These are phyloP conservation scores for Liparis tanakae DNA, from an alignment of 2,797 vertebrate species.

Conservation along the genomic window DNA sequence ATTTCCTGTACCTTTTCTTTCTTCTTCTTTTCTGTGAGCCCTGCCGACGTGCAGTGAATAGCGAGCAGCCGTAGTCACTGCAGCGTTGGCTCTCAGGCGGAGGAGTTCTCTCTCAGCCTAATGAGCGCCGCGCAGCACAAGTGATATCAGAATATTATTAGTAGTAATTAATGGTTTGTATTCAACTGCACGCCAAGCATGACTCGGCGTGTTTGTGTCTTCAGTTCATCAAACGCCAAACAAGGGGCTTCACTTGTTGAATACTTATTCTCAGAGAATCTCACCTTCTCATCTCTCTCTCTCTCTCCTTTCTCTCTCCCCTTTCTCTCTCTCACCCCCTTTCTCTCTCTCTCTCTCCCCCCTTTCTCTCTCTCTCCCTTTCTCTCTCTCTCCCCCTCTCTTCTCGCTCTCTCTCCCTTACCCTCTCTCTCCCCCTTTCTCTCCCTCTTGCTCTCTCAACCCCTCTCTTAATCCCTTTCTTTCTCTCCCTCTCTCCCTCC, in stretches of 20 bases:
- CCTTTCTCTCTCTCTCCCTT: not conserved
- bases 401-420: too few relatives aligned
- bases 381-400: too few relatives aligned
- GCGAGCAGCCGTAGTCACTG: conserved; percentile 19
- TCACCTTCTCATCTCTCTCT: not conserved
- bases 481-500: too few relatives aligned
- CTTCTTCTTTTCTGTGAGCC: not conserved
- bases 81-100: conserved; percentile 14
- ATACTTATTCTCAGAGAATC: not conserved
- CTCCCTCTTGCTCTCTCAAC: too few relatives aligned
- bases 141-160: not conserved
- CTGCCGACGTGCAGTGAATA: conserved; percentile 23
- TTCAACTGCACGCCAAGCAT: not conserved
- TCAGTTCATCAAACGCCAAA: not conserved
- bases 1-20: conserved; percentile 21
- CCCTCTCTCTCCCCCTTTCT: too few relatives aligned
- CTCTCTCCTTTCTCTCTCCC: not conserved
- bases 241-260: not conserved
- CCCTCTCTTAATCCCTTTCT: too few relatives aligned
- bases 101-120: conserved; percentile 23
- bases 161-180: not conserved
- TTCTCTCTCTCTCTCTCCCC: too few relatives aligned
- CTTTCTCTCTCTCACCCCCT: not conserved
- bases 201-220: conserved; percentile 1
- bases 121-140: conserved; percentile 24